These are phyloP conservation scores for Ophraella communa DNA, from an alignment of 2,888 invertebrate species.

Conservation along the genomic window DNA sequence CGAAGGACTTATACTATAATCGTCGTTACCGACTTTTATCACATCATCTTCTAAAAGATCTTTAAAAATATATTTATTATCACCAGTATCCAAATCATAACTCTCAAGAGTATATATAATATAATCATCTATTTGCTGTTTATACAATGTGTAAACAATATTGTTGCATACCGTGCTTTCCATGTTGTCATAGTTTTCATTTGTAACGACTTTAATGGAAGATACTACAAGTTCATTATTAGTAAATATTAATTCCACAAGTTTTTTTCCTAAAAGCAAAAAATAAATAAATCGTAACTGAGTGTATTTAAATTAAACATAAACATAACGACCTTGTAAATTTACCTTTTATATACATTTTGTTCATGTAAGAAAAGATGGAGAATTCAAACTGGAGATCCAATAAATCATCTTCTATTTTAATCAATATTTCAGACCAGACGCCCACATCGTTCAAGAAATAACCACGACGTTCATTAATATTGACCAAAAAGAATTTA, in stretches of 20 bases:
- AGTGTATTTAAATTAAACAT: too few relatives aligned
- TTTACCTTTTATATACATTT: conserved; percentile 51
- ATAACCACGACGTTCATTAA: conserved; percentile 47
- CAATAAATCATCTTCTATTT: conserved; percentile 13
- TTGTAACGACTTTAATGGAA: conserved; percentile 25
- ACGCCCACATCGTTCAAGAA: conserved; percentile 41
- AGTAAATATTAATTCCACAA: conserved; percentile 42
- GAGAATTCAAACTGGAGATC: conserved; percentile 40
- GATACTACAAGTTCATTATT: conserved; percentile 36
- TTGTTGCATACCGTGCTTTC: conserved; percentile 46
- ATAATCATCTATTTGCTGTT: conserved; percentile 30
- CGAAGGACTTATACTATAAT: neutral
- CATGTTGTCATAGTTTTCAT: conserved; percentile 37
- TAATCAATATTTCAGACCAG: conserved; percentile 32
- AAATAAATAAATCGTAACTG: neutral
- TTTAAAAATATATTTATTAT: conserved; percentile 25
- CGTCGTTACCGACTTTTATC: conserved; percentile 8
- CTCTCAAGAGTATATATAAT: conserved; percentile 29
- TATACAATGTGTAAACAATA: conserved; percentile 46
- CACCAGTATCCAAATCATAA: conserved; percentile 30
- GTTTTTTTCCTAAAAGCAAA: conserved; percentile 43
- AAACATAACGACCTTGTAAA: too few relatives aligned
- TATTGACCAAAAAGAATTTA: conserved; percentile 48
- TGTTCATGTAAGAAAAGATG: conserved; percentile 47
- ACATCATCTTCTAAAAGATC: conserved; percentile 5